Evolutionary conservation across 2,797 vertebrate species (phyloP).

Genomic region (Rhadinocentrus ornatus): DNA sequence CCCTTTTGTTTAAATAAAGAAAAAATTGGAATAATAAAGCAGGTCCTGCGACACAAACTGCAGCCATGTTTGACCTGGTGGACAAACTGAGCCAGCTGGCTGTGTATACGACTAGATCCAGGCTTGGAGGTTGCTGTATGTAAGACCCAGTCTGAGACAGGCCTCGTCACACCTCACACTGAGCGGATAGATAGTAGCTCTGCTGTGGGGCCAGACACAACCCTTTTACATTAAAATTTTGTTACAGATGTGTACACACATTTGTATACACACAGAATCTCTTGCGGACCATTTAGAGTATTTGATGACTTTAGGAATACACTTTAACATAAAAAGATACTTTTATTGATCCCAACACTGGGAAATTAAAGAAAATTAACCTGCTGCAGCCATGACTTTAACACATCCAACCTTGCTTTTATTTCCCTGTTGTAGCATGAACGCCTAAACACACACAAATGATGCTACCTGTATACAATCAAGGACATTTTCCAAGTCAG

Average conservation of each 20-base stretch:
- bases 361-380: too few relatives aligned
- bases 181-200: conserved; percentile 25
- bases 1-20: conserved; percentile 7
- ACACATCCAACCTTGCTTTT: conserved; percentile 12
- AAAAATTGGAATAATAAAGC: conserved; percentile 22
- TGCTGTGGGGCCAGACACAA: conserved; percentile 15
- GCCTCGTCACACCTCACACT: conserved; percentile 5
- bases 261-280: not conserved
- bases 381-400: conserved; percentile 9
- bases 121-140: conserved; percentile 41
- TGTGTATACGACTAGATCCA: conserved; percentile 31
- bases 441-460: conserved; percentile 5
- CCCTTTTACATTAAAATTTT: conserved; percentile 24
- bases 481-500: too few relatives aligned
- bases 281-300: conserved; percentile 1
- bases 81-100: conserved; percentile 53
- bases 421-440: not conserved
- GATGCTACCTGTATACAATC: not conserved
- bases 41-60: conserved; percentile 24
- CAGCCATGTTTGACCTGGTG: conserved; percentile 50
- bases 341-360: too few relatives aligned
- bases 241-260: conserved; percentile 6
- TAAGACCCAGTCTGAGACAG: conserved; percentile 41
- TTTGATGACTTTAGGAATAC: not conserved
- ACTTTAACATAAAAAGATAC: not conserved